Evolutionary conservation across 2,113 vertebrate species (phyloP).

Genomic region (Apodemus sylvaticus): DNA sequence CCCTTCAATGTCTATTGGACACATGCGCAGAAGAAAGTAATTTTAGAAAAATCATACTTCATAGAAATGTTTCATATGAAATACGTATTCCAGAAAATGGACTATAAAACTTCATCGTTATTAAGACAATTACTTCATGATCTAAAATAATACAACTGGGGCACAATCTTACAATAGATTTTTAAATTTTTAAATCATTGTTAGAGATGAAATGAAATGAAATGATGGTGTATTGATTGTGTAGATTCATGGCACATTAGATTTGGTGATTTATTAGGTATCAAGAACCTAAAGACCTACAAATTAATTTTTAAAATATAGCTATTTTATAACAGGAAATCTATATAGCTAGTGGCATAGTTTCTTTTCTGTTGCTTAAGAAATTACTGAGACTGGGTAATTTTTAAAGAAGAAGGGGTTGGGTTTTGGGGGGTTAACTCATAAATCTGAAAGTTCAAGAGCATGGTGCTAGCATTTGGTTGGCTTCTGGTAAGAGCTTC

Average conservation of each 20-base stretch:
- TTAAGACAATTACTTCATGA: background rate
- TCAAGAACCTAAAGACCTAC: constrained; percentile 42
- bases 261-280: background rate
- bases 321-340: constrained; percentile 2
- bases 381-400: background rate
- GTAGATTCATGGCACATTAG: background rate
- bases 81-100: background rate
- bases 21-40: background rate
- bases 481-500: background rate
- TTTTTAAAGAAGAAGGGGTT: background rate
- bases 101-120: background rate
- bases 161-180: background rate
- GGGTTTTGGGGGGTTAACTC: background rate
- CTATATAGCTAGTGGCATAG: background rate
- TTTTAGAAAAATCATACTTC: constrained; percentile 42
- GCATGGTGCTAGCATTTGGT: background rate
- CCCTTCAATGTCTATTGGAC: background rate
- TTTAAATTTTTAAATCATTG: background rate
- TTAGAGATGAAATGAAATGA: constrained; percentile 11
- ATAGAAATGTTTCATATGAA: background rate
- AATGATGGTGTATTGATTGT: constrained; percentile 25
- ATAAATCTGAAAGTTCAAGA: background rate
- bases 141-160: background rate
- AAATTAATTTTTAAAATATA: constrained; percentile 9
- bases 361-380: background rate